phyloP scores from a whole-genome alignment of 2,888 invertebrate species.

The Drosophila buzzatii region DNA sequence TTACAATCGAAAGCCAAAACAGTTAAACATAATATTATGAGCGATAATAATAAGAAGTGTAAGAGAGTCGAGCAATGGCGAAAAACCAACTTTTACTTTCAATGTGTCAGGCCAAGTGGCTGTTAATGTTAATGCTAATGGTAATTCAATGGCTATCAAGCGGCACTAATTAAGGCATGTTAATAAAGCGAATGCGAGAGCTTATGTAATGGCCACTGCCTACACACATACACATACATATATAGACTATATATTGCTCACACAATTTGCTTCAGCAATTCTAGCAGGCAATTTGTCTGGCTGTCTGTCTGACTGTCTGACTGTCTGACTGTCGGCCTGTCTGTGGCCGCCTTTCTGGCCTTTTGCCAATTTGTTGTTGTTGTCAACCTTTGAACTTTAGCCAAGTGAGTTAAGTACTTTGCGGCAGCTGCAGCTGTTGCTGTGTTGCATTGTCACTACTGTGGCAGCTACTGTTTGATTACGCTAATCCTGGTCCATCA shows the following conservation, averaged over 20 bases:
- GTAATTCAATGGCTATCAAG: conserved; percentile 39
- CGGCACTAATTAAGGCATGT: conserved; percentile 59
- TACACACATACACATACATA: conserved; percentile 18
- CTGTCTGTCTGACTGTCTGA: conserved; percentile 33
- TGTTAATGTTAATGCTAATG: conserved; percentile 39
- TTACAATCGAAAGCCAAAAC: conserved; percentile 60
- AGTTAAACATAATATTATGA: conserved; percentile 48
- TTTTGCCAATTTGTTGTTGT: conserved; percentile 46
- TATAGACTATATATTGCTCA: neutral
- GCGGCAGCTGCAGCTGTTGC: conserved; percentile 27
- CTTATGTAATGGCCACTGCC: conserved; percentile 60
- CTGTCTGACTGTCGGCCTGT: too few relatives aligned
- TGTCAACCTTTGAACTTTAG: conserved; percentile 68
- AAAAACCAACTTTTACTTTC: conserved; percentile 71
- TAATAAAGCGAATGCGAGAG: conserved; percentile 54
- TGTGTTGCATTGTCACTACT: conserved; percentile 28
- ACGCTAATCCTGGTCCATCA: conserved; percentile 29
- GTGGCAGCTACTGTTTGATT: conserved; percentile 53
- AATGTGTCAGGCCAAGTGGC: conserved; percentile 32
- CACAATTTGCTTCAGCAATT: conserved; percentile 49
- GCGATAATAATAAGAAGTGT: conserved; percentile 18
- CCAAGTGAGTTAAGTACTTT: conserved; percentile 47
- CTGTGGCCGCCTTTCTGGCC: conserved; percentile 13
- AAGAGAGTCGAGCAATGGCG: conserved; percentile 30
- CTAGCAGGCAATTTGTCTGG: conserved; percentile 70